phyloP scores from a whole-genome alignment of 2,113 vertebrate genomes.

The Pygoscelis antarcticus region DNA sequence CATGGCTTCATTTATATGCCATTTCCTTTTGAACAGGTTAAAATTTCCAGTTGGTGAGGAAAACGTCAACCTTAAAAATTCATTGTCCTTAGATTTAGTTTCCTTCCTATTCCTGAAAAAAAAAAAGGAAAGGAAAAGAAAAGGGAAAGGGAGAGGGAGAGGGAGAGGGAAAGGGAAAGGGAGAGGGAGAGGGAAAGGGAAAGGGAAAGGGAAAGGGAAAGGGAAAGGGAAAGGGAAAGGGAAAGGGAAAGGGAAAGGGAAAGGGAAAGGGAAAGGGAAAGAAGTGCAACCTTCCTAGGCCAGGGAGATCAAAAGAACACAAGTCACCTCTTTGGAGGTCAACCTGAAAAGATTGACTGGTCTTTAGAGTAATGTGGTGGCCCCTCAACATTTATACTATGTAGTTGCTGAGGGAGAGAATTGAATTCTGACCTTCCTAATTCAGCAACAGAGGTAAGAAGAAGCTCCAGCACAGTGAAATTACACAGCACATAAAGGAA shows the following conservation, averaged over 20 bases:
- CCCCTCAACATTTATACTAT: constrained; percentile 15
- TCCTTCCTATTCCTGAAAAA: neutral
- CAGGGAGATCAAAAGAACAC: neutral
- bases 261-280: neutral
- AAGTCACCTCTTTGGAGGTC: constrained; percentile 44
- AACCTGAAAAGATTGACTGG: constrained; percentile 42
- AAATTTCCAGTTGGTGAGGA: neutral
- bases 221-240: neutral
- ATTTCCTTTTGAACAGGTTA: neutral
- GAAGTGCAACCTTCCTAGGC: neutral
- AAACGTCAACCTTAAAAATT: neutral
- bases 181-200: neutral
- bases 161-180: neutral
- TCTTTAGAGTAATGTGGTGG: constrained; percentile 51
- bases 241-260: neutral
- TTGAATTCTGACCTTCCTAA: constrained; percentile 17
- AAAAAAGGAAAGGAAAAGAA: neutral
- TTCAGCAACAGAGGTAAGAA: constrained; percentile 46
- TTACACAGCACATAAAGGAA: constrained; percentile 20
- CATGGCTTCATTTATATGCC: neutral
- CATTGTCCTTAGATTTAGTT: neutral
- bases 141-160: neutral
- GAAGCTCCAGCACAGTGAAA: constrained; percentile 7
- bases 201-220: neutral
- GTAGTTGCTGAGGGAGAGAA: constrained; percentile 36